Evolutionary conservation across 2,888 invertebrate genomes (phyloP).

Genomic region (Sphaerolaimus hirsutus): DNA sequence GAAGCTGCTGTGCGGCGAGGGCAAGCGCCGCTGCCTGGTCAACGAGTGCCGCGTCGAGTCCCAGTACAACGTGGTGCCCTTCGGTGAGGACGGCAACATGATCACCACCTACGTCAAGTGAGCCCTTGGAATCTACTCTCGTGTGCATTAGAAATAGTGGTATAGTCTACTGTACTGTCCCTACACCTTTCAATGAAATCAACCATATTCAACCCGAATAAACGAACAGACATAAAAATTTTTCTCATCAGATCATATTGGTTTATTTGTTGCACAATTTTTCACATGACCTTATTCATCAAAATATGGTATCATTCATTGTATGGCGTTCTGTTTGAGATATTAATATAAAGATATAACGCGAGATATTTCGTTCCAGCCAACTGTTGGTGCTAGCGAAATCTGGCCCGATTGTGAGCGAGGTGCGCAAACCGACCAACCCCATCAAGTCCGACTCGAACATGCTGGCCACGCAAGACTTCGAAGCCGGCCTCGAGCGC

Average conservation of each 20-base stretch:
- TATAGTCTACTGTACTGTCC: too few species aligned
- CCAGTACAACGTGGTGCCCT: constrained; percentile 13
- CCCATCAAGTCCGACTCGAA: constrained; percentile 8
- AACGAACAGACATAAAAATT: too few species aligned
- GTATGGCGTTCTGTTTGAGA: too few species aligned
- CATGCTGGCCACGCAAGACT: constrained; percentile 12
- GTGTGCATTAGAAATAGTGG: background rate
- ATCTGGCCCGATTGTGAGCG: background rate
- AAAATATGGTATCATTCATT: too few species aligned
- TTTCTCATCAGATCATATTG: too few species aligned
- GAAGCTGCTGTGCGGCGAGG: constrained; percentile 10
- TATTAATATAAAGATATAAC: too few species aligned
- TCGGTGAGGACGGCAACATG: constrained; percentile 8
- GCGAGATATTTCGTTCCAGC: too few species aligned
- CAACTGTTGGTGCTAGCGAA: constrained; percentile 10
- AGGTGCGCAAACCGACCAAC: constrained; percentile 6
- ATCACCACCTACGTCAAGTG: constrained; percentile 8
- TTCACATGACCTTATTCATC: too few species aligned
- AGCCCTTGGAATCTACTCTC: background rate
- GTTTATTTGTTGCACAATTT: too few species aligned
- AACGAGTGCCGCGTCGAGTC: constrained; percentile 10
- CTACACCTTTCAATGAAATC: too few species aligned
- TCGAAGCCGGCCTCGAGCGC: constrained; percentile 11
- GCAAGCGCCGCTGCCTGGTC: constrained; percentile 8
- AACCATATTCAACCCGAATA: too few species aligned